Evolutionary conservation across 2,888 invertebrate species (phyloP).

Genomic region (Drosophila prolongata): DNA sequence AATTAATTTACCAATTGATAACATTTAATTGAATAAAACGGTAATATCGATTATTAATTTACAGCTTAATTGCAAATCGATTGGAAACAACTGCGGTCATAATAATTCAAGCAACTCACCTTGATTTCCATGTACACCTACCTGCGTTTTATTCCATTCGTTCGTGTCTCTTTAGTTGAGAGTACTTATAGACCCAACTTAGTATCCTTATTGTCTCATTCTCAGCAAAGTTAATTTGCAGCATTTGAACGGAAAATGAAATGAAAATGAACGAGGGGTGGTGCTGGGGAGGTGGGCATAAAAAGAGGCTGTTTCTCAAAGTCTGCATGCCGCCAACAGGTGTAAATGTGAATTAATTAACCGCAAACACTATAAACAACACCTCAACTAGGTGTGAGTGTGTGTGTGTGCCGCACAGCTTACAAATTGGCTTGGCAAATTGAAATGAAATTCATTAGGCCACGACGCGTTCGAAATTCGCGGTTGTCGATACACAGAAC

Average conservation of each 20-base stretch:
- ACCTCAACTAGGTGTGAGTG: conserved; percentile 42
- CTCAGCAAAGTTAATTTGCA: conserved; percentile 74
- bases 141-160: too few species aligned
- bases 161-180: background rate
- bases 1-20: too few species aligned
- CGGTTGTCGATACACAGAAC: conserved; percentile 46
- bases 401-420: conserved; percentile 37
- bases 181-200: background rate
- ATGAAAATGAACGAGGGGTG: conserved; percentile 31
- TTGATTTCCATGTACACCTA: too few species aligned
- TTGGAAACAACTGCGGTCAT: background rate
- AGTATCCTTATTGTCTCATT: conserved; percentile 51
- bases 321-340: conserved; percentile 77
- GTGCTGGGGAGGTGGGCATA: background rate
- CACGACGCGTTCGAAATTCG: conserved; percentile 18
- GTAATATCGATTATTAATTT: too few species aligned
- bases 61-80: background rate
- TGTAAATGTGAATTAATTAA: conserved; percentile 84
- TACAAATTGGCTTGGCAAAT: conserved; percentile 75
- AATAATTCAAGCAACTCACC: background rate
- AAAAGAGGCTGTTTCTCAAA: conserved; percentile 12
- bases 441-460: conserved; percentile 75
- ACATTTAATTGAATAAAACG: too few species aligned
- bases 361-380: conserved; percentile 83
- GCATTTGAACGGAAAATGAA: conserved; percentile 72